Conservation (phyloP, 2,797 vertebrate species). For the Antrozous pallidus region DNA sequence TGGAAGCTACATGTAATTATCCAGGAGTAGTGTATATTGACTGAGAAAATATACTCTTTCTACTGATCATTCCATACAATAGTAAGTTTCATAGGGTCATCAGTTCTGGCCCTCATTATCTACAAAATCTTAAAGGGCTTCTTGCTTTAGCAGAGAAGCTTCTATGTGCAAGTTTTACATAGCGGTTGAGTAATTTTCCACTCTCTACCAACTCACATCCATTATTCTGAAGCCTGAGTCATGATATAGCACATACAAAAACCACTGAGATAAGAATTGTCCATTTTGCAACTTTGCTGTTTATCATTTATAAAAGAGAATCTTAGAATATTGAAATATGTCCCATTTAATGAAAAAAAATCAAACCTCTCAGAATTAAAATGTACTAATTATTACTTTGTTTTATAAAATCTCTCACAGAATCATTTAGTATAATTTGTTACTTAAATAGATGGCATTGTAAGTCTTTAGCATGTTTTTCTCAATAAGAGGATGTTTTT, state of each 20-base stretch:
- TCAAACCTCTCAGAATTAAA: not conserved
- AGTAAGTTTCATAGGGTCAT: not conserved
- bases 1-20: not conserved
- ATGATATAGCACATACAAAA: not conserved
- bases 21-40: not conserved
- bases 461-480: slow-evolving; percentile 37
- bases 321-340: slow-evolving; percentile 20
- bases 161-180: not conserved
- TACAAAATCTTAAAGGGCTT: not conserved
- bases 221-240: not conserved
- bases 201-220: not conserved
- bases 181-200: not conserved
- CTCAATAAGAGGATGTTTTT: not conserved
- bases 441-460: not conserved
- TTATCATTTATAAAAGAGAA: not conserved
- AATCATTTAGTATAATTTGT: not conserved
- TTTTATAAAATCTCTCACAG: not conserved
- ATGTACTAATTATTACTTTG: slow-evolving; percentile 41
- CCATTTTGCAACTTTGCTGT: not conserved
- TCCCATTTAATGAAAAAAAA: slow-evolving; percentile 28
- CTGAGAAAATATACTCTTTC: not conserved
- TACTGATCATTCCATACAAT: not conserved
- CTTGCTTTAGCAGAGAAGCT: not conserved
- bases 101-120: not conserved
- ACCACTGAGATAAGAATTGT: not conserved